These are phyloP conservation scores for Byasa hedistus DNA, from an alignment of 2,888 invertebrate genomes.

Conservation along the genomic window DNA sequence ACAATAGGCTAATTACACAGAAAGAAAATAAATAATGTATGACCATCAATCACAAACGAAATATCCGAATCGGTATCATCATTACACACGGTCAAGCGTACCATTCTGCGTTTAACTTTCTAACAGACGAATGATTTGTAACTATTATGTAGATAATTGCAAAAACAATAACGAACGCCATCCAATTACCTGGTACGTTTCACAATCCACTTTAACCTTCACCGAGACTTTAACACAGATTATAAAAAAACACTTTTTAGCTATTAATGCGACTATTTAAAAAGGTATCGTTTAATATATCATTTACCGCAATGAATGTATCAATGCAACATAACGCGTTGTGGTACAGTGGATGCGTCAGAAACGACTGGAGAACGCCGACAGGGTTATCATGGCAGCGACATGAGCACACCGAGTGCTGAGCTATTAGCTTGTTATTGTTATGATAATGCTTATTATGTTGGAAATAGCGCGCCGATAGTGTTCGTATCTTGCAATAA, in stretches of 20 bases:
- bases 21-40: conserved; percentile 52
- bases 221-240: conserved; percentile 2
- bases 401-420: conserved; percentile 58
- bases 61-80: conserved; percentile 16
- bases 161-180: conserved; percentile 4
- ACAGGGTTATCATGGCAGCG: conserved; percentile 34
- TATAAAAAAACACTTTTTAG: conserved; percentile 3
- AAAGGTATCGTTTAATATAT: background rate
- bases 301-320: conserved; percentile 7
- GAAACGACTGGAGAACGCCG: conserved; percentile 36
- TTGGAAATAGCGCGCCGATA: conserved; percentile 73
- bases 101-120: conserved; percentile 21
- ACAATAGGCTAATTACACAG: conserved; percentile 70
- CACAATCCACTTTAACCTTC: conserved; percentile 17
- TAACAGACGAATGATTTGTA: conserved; percentile 1
- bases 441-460: conserved; percentile 78
- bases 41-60: conserved; percentile 56
- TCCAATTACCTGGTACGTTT: conserved; percentile 15
- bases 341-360: conserved; percentile 16
- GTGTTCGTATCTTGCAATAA: conserved; percentile 70
- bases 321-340: conserved; percentile 4
- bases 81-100: conserved; percentile 13
- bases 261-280: background rate
- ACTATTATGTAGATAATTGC: conserved; percentile 5
- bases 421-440: conserved; percentile 73